Percentiles rank a stretch among this genome's conserved stretches.
These are phyloP conservation scores for Gymnothorax reevesii DNA, from an alignment of 2,797 vertebrate species.

Conservation along the genomic window DNA sequence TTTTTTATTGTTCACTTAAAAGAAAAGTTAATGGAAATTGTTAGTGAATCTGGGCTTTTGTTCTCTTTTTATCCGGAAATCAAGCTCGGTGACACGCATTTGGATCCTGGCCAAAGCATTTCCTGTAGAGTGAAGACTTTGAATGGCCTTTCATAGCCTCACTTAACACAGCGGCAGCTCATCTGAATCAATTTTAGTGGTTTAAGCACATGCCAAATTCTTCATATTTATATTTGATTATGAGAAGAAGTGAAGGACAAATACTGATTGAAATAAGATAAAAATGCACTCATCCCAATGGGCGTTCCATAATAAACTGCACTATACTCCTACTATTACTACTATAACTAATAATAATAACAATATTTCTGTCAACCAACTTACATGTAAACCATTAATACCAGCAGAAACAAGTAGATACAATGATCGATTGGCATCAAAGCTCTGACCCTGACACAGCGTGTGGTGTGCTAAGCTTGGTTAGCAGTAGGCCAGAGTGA, in stretches of 20 bases:
- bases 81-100: neutral
- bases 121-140: neutral
- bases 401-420: no score
- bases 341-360: no score
- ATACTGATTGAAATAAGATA: neutral
- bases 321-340: no score
- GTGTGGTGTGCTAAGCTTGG: no score
- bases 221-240: neutral
- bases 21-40: slow-evolving; percentile 2
- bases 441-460: no score
- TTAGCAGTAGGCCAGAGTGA: no score
- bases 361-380: no score
- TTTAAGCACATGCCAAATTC: neutral
- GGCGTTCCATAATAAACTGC: no score
- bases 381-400: no score
- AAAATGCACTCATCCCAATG: no score
- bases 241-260: neutral
- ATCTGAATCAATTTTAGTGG: neutral
- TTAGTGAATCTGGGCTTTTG: neutral
- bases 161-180: neutral
- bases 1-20: neutral
- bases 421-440: no score
- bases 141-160: neutral
- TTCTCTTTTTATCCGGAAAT: neutral
- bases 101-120: neutral